phyloP scores from a whole-genome alignment of 2,113 vertebrate genomes.

The Dicaeum eximium region DNA sequence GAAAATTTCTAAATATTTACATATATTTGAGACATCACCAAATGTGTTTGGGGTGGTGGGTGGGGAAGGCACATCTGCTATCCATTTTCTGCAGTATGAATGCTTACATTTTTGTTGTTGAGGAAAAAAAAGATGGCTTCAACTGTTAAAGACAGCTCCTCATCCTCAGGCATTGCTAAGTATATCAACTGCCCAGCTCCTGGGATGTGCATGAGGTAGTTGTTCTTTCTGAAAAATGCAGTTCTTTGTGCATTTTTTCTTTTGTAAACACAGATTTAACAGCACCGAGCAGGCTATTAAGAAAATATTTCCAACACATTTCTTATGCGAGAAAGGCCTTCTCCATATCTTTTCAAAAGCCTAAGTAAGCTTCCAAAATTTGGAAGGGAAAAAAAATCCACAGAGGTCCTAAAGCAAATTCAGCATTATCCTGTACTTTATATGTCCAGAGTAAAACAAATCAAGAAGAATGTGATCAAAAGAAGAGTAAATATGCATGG shows the following conservation, averaged over 20 bases:
- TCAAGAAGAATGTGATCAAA: not conserved
- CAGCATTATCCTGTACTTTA: not conserved
- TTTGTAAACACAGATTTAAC: not conserved
- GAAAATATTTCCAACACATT: not conserved
- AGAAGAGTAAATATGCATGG: not conserved
- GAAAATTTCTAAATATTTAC: conserved; percentile 15
- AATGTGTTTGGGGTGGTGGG: not conserved
- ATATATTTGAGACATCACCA: not conserved
- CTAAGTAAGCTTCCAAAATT: not conserved
- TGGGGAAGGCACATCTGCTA: not conserved
- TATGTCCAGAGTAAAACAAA: not conserved
- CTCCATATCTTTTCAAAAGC: not conserved
- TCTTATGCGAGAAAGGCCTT: not conserved
- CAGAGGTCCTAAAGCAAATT: not conserved
- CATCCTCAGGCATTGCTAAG: not conserved
- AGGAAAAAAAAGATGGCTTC: not conserved
- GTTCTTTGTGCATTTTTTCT: not conserved
- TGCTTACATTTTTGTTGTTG: not conserved
- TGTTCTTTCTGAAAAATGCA: not conserved
- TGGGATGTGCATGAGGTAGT: not conserved
- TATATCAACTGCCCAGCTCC: not conserved
- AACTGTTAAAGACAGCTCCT: not conserved
- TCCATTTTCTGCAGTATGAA: not conserved
- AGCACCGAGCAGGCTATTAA: not conserved
- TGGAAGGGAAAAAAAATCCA: not conserved